A percentile compares a stretch with the other conserved stretches of the same genome.
These are phyloP conservation scores for Chloroclystis v-ata DNA, from an alignment of 2,888 invertebrate genomes.

Conservation along the genomic window DNA sequence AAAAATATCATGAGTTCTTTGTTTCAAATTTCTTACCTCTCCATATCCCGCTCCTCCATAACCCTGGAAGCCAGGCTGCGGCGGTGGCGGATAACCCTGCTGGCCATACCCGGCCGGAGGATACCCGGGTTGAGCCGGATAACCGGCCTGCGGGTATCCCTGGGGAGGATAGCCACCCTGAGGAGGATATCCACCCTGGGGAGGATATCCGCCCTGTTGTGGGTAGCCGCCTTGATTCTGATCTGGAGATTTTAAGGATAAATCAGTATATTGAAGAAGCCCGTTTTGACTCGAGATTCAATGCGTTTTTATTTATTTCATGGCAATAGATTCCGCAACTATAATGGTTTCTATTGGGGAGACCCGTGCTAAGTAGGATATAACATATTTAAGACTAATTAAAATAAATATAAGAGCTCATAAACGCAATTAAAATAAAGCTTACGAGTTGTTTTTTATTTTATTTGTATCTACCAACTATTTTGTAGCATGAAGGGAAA, in stretches of 20 bases:
- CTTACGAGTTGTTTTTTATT: too few species aligned
- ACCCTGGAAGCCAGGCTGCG: slow-evolving; percentile 47
- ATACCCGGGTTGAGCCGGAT: slow-evolving; percentile 45
- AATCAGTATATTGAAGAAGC: not conserved
- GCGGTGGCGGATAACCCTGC: slow-evolving; percentile 50
- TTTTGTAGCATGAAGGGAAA: too few species aligned
- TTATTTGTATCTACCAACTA: too few species aligned
- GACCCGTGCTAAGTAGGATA: too few species aligned
- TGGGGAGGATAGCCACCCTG: slow-evolving; percentile 46
- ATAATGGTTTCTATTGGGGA: too few species aligned
- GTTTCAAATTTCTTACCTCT: slow-evolving; percentile 51
- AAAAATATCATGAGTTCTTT: too few species aligned
- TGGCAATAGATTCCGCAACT: too few species aligned
- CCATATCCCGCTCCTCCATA: slow-evolving; percentile 56
- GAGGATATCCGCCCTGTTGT: slow-evolving; percentile 47
- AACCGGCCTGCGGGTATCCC: slow-evolving; percentile 52
- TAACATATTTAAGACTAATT: too few species aligned
- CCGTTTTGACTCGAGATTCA: not conserved
- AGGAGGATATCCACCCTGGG: slow-evolving; percentile 45
- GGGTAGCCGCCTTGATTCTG: slow-evolving; percentile 52
- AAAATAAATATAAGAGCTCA: too few species aligned
- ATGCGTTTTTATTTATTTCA: too few species aligned
- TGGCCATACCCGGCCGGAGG: slow-evolving; percentile 52
- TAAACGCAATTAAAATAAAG: too few species aligned
- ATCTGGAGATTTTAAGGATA: slow-evolving; percentile 36